Evolutionary conservation across 1,140 invertebrate genomes (phyloP).

Genomic region (Telenomus remus): DNA sequence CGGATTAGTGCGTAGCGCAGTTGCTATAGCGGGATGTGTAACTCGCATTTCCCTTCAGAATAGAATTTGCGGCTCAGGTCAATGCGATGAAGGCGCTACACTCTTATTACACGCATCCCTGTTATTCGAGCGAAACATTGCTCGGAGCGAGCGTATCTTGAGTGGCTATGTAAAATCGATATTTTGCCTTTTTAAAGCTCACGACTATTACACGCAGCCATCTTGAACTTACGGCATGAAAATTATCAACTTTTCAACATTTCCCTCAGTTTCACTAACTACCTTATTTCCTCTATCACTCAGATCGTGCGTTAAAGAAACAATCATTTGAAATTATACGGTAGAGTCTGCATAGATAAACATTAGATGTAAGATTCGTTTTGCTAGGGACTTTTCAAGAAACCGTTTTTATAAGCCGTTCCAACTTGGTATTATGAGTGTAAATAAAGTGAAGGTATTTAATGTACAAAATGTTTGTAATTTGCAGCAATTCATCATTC

Average conservation of each 20-base stretch:
- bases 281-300: slow-evolving; percentile 13
- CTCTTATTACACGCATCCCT: slow-evolving; percentile 46
- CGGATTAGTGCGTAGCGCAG: slow-evolving; percentile 43
- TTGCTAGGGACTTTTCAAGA: neutral
- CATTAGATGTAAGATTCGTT: neutral
- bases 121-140: slow-evolving; percentile 46
- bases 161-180: slow-evolving; percentile 48
- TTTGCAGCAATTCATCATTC: slow-evolving; percentile 91
- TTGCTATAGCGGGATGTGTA: slow-evolving; percentile 35
- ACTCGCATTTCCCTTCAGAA: slow-evolving; percentile 44
- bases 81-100: slow-evolving; percentile 44
- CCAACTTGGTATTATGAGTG: too few species aligned
- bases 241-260: slow-evolving; percentile 49
- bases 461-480: slow-evolving; percentile 30
- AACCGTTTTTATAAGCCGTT: neutral
- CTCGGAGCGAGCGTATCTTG: slow-evolving; percentile 40
- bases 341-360: neutral
- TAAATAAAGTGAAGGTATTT: neutral
- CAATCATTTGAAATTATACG: neutral
- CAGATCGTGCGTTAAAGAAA: neutral
- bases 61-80: slow-evolving; percentile 32
- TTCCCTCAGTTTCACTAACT: slow-evolving; percentile 23
- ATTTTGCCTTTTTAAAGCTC: slow-evolving; percentile 47
- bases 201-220: slow-evolving; percentile 40
- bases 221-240: slow-evolving; percentile 28